These are phyloP conservation scores for Agrochola circellaris DNA, from an alignment of 2,888 invertebrate genomes.

Conservation along the genomic window DNA sequence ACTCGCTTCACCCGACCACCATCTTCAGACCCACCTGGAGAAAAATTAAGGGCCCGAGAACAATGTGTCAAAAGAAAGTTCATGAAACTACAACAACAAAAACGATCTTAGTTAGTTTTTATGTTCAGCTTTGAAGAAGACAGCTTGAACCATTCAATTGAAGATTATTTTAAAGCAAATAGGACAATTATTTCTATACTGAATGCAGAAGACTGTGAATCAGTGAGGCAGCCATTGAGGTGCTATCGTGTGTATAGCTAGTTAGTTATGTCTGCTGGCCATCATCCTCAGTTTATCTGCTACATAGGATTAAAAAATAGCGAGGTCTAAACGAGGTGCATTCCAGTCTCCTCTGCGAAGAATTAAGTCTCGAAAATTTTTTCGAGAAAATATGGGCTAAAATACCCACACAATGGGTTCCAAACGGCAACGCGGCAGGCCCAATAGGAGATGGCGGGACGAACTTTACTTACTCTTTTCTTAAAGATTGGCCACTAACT, in stretches of 20 bases:
- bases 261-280: background rate
- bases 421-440: background rate
- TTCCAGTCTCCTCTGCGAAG: background rate
- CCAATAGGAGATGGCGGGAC: background rate
- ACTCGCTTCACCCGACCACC: slow-evolving; percentile 92
- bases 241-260: background rate
- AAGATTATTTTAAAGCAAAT: background rate
- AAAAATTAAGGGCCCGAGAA: slow-evolving; percentile 37
- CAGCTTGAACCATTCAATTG: background rate
- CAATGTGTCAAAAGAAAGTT: slow-evolving; percentile 16
- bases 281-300: background rate
- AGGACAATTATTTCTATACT: background rate
- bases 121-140: background rate
- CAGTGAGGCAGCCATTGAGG: background rate
- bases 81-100: background rate
- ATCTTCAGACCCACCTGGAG: slow-evolving; percentile 91
- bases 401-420: background rate
- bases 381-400: too few species aligned
- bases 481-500: too few species aligned
- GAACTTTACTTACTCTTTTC: background rate
- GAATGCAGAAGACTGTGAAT: background rate
- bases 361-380: background rate
- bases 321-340: background rate
- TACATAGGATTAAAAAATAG: slow-evolving; percentile 8
- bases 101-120: background rate